Conservation (phyloP, 2,888 invertebrate genomes). For the Synanthedon formicaeformis region DNA sequence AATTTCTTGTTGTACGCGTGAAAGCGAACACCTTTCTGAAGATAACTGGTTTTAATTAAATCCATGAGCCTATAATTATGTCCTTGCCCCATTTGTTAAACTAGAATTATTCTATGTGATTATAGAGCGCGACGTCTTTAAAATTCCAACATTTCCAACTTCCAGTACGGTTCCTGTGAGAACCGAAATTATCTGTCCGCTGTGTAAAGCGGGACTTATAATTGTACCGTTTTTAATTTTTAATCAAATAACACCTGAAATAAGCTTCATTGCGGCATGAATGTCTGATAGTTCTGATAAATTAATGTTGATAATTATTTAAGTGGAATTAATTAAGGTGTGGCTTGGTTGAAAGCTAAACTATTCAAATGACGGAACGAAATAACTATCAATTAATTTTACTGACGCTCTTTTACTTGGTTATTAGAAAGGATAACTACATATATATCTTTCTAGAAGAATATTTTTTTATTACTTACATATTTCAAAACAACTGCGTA, state of each 20-base stretch:
- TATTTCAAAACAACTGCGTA: too few relatives aligned
- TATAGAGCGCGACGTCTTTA: conserved; percentile 45
- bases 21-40: conserved; percentile 53
- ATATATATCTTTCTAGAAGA: not conserved
- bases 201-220: conserved; percentile 41
- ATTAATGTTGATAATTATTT: conserved; percentile 14
- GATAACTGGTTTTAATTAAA: conserved; percentile 55
- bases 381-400: not conserved
- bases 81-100: conserved; percentile 60
- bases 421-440: too few relatives aligned
- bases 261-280: conserved; percentile 45
- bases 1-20: conserved; percentile 47
- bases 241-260: conserved; percentile 65
- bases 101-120: conserved; percentile 50
- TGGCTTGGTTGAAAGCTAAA: conserved; percentile 4
- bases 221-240: conserved; percentile 43
- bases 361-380: not conserved
- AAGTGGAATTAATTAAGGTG: conserved; percentile 27
- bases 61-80: conserved; percentile 49
- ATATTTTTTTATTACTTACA: not conserved
- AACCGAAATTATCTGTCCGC: conserved; percentile 33
- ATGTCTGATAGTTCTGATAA: conserved; percentile 11
- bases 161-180: conserved; percentile 31
- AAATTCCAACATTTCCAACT: conserved; percentile 28
- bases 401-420: not conserved